Evolutionary conservation across 2,888 invertebrate genomes (phyloP), one percentile per base, ranked within the genome.

Genomic region (Villa cingulata): DNA sequence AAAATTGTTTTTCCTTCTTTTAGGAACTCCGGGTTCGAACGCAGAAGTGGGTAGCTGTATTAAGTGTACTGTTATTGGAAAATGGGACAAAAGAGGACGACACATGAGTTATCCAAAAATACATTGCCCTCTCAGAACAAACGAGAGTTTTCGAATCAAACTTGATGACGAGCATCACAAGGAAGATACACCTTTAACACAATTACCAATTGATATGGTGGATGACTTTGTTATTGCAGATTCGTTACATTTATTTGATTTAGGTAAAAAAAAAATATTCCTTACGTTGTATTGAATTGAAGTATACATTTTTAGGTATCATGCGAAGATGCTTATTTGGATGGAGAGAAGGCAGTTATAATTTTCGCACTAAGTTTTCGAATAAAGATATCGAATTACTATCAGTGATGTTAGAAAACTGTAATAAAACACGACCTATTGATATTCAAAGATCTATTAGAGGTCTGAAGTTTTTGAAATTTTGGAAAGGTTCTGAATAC

Each of bases 401-500:
- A 18, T 27, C 27, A 37, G 16, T 27, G 1, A 27, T 37, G 18
- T 16, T 27, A 27, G 16, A 38, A 34, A 19, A 43, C 17, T 19
- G 43, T 34, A 34, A 17, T 19, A 36, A 20, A 16, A 36, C 14
- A 19, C 38, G 17, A 36, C 41, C 46, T 9, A n/a, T n/a, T 15
- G 41, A 46, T 14, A 34, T 46, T 23, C 46, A 46, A 20, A 12
- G 46, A 20, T 34, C 41, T 15, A 23, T 46, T 5, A 32, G 41
- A 34, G 34, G 46, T 10, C 36, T 46, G 14, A 23, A 41, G 10
- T 32, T 17, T 41, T 7, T 41, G 17, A 32, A n/a, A 18, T 41
- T 5, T 41, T 41, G 41, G 41, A 41, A 41, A 32, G 41, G 41
- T 27, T 18, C 32, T 16, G 41, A 41, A 17, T 41, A 40, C 48